phyloP scores from a whole-genome alignment of 2,888 invertebrate species.

The Atherix ibis region DNA sequence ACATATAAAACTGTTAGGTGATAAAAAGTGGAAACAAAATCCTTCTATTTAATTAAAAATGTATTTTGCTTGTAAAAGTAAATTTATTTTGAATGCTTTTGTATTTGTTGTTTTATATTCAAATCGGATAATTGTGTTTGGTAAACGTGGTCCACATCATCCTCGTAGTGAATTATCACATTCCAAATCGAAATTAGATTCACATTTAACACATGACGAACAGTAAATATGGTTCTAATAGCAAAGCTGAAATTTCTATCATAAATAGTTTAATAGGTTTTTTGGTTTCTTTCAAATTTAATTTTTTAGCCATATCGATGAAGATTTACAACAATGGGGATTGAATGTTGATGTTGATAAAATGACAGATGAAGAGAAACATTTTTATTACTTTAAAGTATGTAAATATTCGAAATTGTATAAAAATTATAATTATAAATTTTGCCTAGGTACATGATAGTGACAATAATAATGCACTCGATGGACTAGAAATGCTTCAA shows the following conservation, averaged over 20 bases:
- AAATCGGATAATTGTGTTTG: too few species aligned
- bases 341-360: constrained; percentile 43
- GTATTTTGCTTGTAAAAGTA: too few species aligned
- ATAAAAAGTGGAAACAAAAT: too few species aligned
- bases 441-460: constrained; percentile 66
- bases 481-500: constrained; percentile 75
- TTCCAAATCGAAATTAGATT: constrained; percentile 46
- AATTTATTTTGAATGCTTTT: too few species aligned
- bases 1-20: too few species aligned
- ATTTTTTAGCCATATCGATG: constrained; percentile 54
- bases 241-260: not conserved
- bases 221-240: constrained; percentile 37
- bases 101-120: too few species aligned
- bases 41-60: too few species aligned
- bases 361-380: constrained; percentile 64
- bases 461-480: constrained; percentile 75
- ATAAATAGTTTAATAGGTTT: not conserved
- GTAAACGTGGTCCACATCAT: constrained; percentile 52
- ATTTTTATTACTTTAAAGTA: constrained; percentile 32
- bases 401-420: not conserved
- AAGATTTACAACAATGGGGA: constrained; percentile 52
- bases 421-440: too few species aligned
- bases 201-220: constrained; percentile 55
- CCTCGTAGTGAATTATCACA: constrained; percentile 36
- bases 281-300: constrained; percentile 1